Conservation (phyloP, 2,888 invertebrate species). For the Adineta ricciae region DNA sequence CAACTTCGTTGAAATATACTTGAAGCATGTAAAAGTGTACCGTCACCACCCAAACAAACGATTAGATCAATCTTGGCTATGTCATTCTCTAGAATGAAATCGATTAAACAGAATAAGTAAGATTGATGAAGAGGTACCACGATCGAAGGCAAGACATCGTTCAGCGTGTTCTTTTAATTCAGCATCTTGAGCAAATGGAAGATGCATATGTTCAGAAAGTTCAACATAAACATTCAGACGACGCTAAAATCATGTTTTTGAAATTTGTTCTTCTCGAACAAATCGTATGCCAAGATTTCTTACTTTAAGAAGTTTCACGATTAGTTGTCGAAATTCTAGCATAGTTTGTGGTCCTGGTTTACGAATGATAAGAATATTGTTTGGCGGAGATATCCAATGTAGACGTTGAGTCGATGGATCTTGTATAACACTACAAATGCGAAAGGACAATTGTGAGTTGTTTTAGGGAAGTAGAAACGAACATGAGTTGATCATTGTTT, state of each 20-base stretch:
- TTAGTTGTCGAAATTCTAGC: neutral
- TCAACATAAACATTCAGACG: slow-evolving; percentile 7
- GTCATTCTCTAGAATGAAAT: slow-evolving; percentile 17
- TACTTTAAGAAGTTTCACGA: neutral
- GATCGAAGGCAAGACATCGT: neutral
- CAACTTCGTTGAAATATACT: slow-evolving; percentile 79
- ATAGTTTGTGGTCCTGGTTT: neutral
- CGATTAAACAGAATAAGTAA: too few relatives aligned
- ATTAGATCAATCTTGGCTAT: slow-evolving; percentile 76
- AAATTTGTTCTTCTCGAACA: too few relatives aligned
- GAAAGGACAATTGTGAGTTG: neutral
- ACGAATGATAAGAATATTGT: neutral
- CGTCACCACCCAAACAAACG: slow-evolving; percentile 87
- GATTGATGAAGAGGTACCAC: neutral
- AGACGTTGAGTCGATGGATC: slow-evolving; percentile 7
- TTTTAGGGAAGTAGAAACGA: neutral
- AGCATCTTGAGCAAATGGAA: neutral
- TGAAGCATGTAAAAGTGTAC: slow-evolving; percentile 86
- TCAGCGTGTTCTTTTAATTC: neutral
- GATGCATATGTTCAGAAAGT: neutral
- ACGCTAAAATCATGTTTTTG: neutral
- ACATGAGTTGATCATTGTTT: slow-evolving; percentile 14
- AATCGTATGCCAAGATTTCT: too few relatives aligned
- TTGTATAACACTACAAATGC: neutral
- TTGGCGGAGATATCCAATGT: neutral